phyloP scores from a whole-genome alignment of 1,140 invertebrate species.

The Drosophila paulistorum region DNA sequence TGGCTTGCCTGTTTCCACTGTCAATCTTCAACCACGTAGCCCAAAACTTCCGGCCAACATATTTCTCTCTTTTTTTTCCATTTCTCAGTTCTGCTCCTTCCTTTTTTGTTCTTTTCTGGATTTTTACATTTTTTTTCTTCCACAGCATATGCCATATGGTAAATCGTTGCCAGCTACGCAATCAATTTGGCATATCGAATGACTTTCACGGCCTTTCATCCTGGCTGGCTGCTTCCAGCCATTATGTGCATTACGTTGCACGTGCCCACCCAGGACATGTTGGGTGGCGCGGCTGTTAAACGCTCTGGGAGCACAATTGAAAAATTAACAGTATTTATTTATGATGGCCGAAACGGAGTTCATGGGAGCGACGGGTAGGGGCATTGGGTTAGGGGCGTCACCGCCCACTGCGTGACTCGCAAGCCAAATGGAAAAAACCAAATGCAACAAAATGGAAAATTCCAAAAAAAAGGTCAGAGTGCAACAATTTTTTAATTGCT shows the following conservation, averaged over 20 bases:
- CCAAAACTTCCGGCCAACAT: slow-evolving; percentile 60
- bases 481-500: slow-evolving; percentile 74
- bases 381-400: not conserved
- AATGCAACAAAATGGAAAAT: slow-evolving; percentile 28
- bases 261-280: slow-evolving; percentile 28
- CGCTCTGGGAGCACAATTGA: slow-evolving; percentile 66
- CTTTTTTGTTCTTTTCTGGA: not conserved
- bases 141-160: slow-evolving; percentile 41
- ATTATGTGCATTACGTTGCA: slow-evolving; percentile 51
- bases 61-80: slow-evolving; percentile 22
- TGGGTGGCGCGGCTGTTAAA: slow-evolving; percentile 45
- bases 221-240: slow-evolving; percentile 13
- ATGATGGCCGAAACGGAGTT: slow-evolving; percentile 59
- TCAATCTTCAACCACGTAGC: slow-evolving; percentile 65
- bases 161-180: slow-evolving; percentile 18
- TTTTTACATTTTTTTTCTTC: slow-evolving; percentile 21
- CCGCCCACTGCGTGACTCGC: slow-evolving; percentile 57
- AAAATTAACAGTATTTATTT: slow-evolving; percentile 82
- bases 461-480: slow-evolving; percentile 41
- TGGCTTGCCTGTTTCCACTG: slow-evolving; percentile 35
- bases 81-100: not conserved
- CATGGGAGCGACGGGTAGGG: not conserved
- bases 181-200: slow-evolving; percentile 18
- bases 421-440: slow-evolving; percentile 59
- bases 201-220: slow-evolving; percentile 25